Percentiles rank a stretch among this genome's conserved stretches.
Conservation (phyloP, 2,888 invertebrate species). For the Zygothrica quintamaculata region DNA sequence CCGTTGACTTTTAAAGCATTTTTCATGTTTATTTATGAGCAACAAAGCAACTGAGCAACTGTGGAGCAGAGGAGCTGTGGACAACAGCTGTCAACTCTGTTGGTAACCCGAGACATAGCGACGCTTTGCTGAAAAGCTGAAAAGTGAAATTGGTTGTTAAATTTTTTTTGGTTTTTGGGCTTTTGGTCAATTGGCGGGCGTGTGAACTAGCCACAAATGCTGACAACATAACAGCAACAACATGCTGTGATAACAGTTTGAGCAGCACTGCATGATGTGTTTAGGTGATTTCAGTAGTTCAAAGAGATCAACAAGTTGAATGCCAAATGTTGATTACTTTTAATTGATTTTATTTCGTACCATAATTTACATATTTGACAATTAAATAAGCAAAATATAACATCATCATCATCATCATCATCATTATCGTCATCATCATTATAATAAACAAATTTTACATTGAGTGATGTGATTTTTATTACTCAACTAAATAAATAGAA, state of each 20-base stretch:
- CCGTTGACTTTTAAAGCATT: conserved; percentile 52
- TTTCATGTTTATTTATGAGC: conserved; percentile 76
- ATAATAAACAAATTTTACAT: conserved; percentile 2
- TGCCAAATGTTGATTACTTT: conserved; percentile 60
- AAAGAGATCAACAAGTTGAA: conserved; percentile 47
- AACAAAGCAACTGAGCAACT: conserved; percentile 22
- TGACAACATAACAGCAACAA: conserved; percentile 4
- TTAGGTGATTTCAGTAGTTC: conserved; percentile 39
- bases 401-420: conserved; percentile 26
- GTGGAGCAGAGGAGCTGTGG: conserved; percentile 15
- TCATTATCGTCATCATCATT: neutral
- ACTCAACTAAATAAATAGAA: conserved; percentile 21
- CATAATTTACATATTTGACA: conserved; percentile 73
- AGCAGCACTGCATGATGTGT: conserved; percentile 18
- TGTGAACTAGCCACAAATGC: conserved; percentile 51
- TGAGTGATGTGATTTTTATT: conserved; percentile 70
- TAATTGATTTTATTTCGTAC: conserved; percentile 63
- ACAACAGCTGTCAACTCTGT: conserved; percentile 46
- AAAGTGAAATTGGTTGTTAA: conserved; percentile 72
- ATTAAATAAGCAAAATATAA: conserved; percentile 49
- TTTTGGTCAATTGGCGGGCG: conserved; percentile 44
- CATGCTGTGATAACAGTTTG: conserved; percentile 34
- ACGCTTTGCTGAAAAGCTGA: conserved; percentile 27
- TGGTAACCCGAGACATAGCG: conserved; percentile 60
- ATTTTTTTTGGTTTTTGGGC: no score